phyloP scores from a whole-genome alignment of 2,113 vertebrate species.

The Carettochelys insculpta region DNA sequence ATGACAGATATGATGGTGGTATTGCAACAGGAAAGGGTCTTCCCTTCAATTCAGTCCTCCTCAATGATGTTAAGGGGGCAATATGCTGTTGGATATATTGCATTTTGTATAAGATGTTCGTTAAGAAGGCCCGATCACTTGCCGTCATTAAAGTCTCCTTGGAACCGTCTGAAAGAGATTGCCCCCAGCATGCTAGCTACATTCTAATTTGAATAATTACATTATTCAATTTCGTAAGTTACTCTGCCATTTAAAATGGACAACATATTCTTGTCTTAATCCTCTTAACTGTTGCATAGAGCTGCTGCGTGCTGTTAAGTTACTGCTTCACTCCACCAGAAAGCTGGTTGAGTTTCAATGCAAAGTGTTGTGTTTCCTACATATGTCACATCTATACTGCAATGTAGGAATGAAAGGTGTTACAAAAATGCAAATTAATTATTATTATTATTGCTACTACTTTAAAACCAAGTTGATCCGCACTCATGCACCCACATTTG shows the following conservation, averaged over 20 bases:
- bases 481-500: fast-evolving
- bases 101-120: not conserved
- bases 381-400: fast-evolving
- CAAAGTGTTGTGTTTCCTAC: fast-evolving
- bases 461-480: fast-evolving
- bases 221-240: not conserved
- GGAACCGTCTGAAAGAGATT: not conserved
- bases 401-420: not conserved
- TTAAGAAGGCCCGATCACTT: not conserved
- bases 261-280: not conserved
- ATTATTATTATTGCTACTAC: fast-evolving
- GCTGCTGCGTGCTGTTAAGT: fast-evolving
- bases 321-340: not conserved
- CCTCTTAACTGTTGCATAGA: fast-evolving
- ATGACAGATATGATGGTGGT: not conserved
- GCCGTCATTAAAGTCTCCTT: not conserved
- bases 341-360: fast-evolving
- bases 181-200: not conserved
- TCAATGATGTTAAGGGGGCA: not conserved
- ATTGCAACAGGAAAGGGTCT: not conserved
- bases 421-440: not conserved
- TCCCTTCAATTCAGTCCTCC: fast-evolving
- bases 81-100: not conserved
- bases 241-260: not conserved
- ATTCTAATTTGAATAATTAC: fast-evolving